phyloP scores from a whole-genome alignment of 2,888 invertebrate species.

The Aquatica leii region DNA sequence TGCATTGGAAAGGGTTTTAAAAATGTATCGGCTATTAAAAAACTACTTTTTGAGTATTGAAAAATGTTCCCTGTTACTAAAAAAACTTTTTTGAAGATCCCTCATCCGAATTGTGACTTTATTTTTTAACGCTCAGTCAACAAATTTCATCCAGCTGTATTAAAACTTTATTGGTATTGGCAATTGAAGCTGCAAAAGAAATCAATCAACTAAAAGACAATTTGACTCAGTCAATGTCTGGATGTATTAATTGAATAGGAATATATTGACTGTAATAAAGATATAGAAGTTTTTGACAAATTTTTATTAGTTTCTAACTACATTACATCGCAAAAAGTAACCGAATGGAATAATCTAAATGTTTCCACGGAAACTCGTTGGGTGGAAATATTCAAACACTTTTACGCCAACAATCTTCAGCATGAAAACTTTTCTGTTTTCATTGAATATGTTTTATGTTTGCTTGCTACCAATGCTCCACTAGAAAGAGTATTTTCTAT shows the following conservation, averaged over 20 bases:
- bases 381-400: conserved; percentile 43
- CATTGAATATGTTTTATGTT: too few relatives aligned
- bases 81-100: conserved; percentile 12
- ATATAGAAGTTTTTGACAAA: conserved; percentile 49
- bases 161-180: conserved; percentile 45
- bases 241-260: too few relatives aligned
- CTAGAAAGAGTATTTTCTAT: conserved; percentile 26
- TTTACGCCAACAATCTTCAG: too few relatives aligned
- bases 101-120: conserved; percentile 49
- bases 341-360: too few relatives aligned
- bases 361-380: conserved; percentile 48
- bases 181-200: too few relatives aligned
- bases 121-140: conserved; percentile 45
- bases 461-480: too few relatives aligned
- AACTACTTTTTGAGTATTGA: conserved; percentile 44
- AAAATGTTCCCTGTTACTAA: conserved; percentile 46
- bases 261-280: conserved; percentile 44
- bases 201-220: conserved; percentile 43
- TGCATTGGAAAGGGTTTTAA: conserved; percentile 44
- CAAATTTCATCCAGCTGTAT: conserved; percentile 40
- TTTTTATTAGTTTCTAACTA: too few relatives aligned
- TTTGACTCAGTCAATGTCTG: conserved; percentile 40
- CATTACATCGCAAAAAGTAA: too few relatives aligned
- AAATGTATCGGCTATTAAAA: conserved; percentile 50
- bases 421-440: too few relatives aligned